phyloP scores from a whole-genome alignment of 2,797 vertebrate species.

The Kryptopterus vitreolus region DNA sequence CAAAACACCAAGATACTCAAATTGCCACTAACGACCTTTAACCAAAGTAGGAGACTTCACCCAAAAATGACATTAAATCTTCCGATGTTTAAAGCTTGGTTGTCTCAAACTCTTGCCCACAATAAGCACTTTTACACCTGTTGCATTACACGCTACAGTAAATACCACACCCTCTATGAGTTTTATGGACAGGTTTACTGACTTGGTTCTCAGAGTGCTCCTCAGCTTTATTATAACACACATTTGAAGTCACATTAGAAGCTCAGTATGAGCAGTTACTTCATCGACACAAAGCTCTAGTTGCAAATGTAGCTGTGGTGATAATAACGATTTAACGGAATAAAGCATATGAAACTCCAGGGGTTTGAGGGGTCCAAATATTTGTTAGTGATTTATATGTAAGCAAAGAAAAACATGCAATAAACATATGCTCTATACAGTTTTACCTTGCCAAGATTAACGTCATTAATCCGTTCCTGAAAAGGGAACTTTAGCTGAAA shows the following conservation, averaged over 20 bases:
- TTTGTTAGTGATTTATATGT: neutral
- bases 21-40: neutral
- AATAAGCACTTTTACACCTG: neutral
- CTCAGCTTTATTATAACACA: slow-evolving; percentile 8
- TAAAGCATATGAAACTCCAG: neutral
- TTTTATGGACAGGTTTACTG: neutral
- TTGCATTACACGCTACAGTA: neutral
- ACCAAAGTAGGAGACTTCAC: neutral
- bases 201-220: neutral
- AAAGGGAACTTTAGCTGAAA: no score
- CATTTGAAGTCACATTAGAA: slow-evolving; percentile 8
- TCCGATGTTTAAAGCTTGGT: neutral
- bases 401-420: neutral
- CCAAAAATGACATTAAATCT: neutral
- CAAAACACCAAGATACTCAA: neutral
- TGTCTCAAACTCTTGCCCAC: neutral
- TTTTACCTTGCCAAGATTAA: no score
- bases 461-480: no score
- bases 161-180: neutral
- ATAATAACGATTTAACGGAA: slow-evolving; percentile 7
- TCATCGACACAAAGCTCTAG: neutral
- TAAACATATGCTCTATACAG: no score
- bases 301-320: neutral
- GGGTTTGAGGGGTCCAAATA: neutral
- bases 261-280: slow-evolving; percentile 4